Base-by-base conservation (phyloP, 2,888 invertebrate genomes). In the Tachina fera region DNA sequence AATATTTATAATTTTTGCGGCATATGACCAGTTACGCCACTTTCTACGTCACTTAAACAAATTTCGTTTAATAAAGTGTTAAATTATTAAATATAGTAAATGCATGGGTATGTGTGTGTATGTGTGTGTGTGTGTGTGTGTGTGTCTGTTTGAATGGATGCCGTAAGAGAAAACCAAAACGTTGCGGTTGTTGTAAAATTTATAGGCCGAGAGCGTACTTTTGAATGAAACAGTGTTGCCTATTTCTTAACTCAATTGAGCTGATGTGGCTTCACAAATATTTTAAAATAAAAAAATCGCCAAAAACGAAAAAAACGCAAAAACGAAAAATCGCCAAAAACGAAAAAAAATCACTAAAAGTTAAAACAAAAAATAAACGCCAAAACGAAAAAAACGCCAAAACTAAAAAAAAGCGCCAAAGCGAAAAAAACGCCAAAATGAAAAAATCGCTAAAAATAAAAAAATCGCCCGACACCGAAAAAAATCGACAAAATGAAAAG, bases 131-230 rank as follows among this genome's bases (percentile, higher is more conserved):
- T 31, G 8, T 49, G 22, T 70, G 43, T 13, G 9, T 31, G 58
- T 56, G 13, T 53, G 31, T 47, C 31, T 31, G 5, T 49, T 22
- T 70, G 43, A 9, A 9, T 31, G 49, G 45, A 13, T 63, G 31
- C 39, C 16, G 58, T 77, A 39, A 70, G 41, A 68, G 60, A 70
- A 70, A 82, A 82, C 70, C 63, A 70, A 76, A 43, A 58, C 71
- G 53, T 63, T 74, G 80, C 19, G 76, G 76, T 71, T 74, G 4
- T 45, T 39, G 19, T 9, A 10, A 63, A 67, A 67, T n/a, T n/a
- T 45, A 51, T 31, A 31, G 31, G 31, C 31, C 5, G 31, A 31
- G 31, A 31, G 5, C 31, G 31, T 31, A 31, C 6, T 31, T 6
- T 1, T 31, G 31, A 31, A 31, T 31, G 31, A 31, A 31, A 31